These are phyloP conservation scores for Steinernema hermaphroditum DNA, from an alignment of 2,888 invertebrate species.

Conservation along the genomic window DNA sequence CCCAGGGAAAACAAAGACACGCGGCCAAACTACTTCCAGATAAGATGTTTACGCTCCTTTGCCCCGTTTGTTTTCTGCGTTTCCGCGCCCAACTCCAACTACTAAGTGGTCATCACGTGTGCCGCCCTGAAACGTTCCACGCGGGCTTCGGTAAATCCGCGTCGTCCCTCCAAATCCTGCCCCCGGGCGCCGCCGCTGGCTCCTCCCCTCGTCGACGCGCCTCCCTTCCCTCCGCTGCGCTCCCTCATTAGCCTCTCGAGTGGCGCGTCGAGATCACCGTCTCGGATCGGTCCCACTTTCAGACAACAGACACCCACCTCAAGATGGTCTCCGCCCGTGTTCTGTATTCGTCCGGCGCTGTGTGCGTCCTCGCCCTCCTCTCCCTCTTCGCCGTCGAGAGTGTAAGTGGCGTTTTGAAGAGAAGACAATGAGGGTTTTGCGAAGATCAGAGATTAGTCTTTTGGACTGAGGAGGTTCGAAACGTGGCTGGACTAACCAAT, in stretches of 20 bases:
- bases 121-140: neutral
- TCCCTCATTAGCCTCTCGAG: conserved; percentile 1
- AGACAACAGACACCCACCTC: neutral
- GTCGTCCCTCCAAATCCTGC: neutral
- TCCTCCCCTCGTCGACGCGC: neutral
- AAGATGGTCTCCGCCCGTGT: conserved; percentile 1
- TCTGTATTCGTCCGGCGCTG: neutral
- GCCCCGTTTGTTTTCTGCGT: neutral
- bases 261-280: neutral
- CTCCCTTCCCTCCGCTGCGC: neutral
- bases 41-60: too few relatives aligned
- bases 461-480: too few relatives aligned
- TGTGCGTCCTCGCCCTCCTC: neutral
- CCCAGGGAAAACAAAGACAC: too few relatives aligned
- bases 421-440: neutral
- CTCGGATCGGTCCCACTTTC: neutral
- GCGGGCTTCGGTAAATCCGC: neutral
- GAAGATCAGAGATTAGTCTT: too few relatives aligned
- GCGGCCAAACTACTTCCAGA: too few relatives aligned
- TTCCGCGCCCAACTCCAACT: neutral
- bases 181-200: neutral
- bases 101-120: too few relatives aligned
- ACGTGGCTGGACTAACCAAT: too few relatives aligned
- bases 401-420: neutral
- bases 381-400: neutral